Percentiles rank a stretch among this genome's conserved stretches.
Evolutionary conservation across 2,888 invertebrate genomes (phyloP).

Genomic region (Aricia artaxerxes): DNA sequence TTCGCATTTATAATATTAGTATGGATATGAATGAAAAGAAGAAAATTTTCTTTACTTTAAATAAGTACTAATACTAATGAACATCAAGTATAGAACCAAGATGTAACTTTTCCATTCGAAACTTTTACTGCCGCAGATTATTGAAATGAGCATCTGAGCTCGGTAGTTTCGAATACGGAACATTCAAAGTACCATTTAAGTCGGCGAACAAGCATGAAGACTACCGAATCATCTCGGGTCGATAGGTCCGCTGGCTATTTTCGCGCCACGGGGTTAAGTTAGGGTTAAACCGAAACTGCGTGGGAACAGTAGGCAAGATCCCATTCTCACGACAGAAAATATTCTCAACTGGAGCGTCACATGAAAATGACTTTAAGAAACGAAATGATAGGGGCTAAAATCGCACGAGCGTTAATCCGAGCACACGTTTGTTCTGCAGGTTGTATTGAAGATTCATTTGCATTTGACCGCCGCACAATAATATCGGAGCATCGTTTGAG

Average conservation of each 20-base stretch:
- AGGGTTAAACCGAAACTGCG: slow-evolving; percentile 60
- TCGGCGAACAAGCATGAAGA: slow-evolving; percentile 33
- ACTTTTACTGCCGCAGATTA: background rate
- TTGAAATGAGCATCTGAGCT: background rate
- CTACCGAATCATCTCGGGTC: slow-evolving; percentile 42
- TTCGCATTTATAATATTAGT: too few species aligned
- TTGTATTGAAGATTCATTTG: slow-evolving; percentile 54
- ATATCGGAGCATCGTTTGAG: slow-evolving; percentile 47
- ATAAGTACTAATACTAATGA: background rate
- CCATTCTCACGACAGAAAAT: slow-evolving; percentile 58
- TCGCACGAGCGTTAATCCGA: slow-evolving; percentile 23
- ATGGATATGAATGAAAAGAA: background rate
- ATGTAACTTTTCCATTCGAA: background rate
- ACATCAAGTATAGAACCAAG: background rate
- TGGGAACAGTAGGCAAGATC: slow-evolving; percentile 55
- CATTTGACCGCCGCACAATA: slow-evolving; percentile 59
- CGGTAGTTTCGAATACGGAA: slow-evolving; percentile 5
- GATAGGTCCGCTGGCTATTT: slow-evolving; percentile 48
- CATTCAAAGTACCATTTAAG: slow-evolving; percentile 27
- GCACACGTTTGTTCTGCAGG: slow-evolving; percentile 28
- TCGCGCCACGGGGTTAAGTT: slow-evolving; percentile 63
- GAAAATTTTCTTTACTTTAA: background rate
- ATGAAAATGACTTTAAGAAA: slow-evolving; percentile 30
- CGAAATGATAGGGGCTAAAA: slow-evolving; percentile 27
- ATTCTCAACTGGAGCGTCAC: slow-evolving; percentile 5